Base-by-base conservation (phyloP, 92 coral and sea anemone species). In the Epizoanthus stellaris region DNA sequence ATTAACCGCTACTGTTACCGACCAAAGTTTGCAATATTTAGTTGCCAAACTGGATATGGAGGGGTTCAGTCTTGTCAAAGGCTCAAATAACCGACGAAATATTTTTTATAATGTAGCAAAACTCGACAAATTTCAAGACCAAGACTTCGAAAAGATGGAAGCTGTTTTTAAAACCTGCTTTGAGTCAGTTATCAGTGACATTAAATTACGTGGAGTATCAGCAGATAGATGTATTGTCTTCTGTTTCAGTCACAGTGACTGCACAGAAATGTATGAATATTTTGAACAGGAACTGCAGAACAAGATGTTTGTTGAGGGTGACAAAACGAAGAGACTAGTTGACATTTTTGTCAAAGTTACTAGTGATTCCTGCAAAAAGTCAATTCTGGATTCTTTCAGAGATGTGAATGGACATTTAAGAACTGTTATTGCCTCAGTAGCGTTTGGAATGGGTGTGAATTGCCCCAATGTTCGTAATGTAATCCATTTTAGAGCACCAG, bases 371-470 rank as follows among this genome's bases (percentile, higher is more conserved):
- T 68, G 76, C 17, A 80, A 80, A 36, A 80, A 80, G 66, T 49
- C 25, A 72, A 80, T 80, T 47, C 54, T 87, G 4, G 59, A 70
- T 21, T 61, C 86, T 40, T 87, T 87, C 57, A 73, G 38, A 21
- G 70, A 72, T 4, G 81, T 25, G 15, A 67, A 39, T 87, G 90
- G 90, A 23, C 36, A 45, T 81, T 42, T 87, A 36, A 61, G 87
- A 0, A 38, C 54, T 38, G 69, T 87, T 16, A 75, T 87, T 40
- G 90, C 90, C 64, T 77, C 90, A 15, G 90, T 87, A 58, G 90
- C 85, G 40, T 87, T 87, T 81, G 90, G 88, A 38, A 85, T 76
- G 88, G 88, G 88, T 16, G 88, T 85, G 16, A 75, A 85, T 73
- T 85, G 88, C 40, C 88, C 88, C 19, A 72, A 85, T 67, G 76